Evolutionary conservation across 2,888 invertebrate species (phyloP).

Genomic region (Eupsilia transversa): DNA sequence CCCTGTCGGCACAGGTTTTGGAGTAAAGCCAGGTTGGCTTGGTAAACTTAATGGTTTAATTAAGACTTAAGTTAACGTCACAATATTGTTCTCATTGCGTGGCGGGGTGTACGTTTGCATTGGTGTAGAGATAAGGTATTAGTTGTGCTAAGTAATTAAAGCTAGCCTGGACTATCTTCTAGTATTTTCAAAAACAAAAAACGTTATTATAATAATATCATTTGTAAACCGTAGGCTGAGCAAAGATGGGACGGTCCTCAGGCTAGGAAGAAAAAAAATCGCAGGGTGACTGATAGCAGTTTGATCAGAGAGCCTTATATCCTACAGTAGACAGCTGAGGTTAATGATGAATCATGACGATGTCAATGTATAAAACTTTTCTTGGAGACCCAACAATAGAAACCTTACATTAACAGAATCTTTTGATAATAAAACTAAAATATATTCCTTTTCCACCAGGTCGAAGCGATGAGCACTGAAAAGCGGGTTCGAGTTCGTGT

Average conservation of each 20-base stretch:
- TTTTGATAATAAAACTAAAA: background rate
- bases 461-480: constrained; percentile 93
- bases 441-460: constrained; percentile 78
- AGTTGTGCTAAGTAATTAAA: constrained; percentile 10
- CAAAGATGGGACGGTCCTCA: background rate
- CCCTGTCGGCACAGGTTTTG: constrained; percentile 80
- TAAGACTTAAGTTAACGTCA: constrained; percentile 72
- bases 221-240: background rate
- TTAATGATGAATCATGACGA: no score
- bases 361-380: no score
- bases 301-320: no score
- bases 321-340: no score
- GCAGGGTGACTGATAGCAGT: background rate
- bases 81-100: constrained; percentile 73
- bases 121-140: constrained; percentile 39
- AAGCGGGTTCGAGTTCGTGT: constrained; percentile 92
- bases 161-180: background rate
- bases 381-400: no score
- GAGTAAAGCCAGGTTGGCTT: constrained; percentile 80
- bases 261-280: background rate
- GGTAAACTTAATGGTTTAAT: constrained; percentile 83
- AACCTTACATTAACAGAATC: background rate
- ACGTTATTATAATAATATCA: background rate
- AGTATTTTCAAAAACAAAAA: background rate
- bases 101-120: constrained; percentile 48